These are phyloP conservation scores for Spongilla lacustris DNA, from an alignment of 37 sponge, comb jelly and placozoan species.

Conservation along the genomic window DNA sequence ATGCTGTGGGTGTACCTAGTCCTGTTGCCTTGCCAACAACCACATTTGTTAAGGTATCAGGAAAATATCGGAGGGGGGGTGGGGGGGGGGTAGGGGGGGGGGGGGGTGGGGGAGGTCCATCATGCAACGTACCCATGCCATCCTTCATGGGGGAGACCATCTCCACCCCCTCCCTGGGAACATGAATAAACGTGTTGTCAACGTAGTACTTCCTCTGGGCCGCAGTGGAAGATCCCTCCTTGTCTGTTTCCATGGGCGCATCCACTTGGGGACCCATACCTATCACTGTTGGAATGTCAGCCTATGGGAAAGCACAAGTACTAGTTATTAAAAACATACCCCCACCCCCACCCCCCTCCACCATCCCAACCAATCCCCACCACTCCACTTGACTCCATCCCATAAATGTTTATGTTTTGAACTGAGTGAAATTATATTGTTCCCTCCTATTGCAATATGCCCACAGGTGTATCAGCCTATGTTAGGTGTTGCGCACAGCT, in stretches of 20 bases:
- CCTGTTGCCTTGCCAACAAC: too few relatives aligned
- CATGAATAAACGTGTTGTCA: slow-evolving; percentile 60
- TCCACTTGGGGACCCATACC: slow-evolving; percentile 46
- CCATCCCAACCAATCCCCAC: too few relatives aligned
- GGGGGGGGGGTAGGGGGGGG: not conserved
- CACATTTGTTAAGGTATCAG: not conserved
- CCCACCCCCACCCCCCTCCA: too few relatives aligned
- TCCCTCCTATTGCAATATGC: too few relatives aligned
- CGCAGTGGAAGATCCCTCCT: not conserved
- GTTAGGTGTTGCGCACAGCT: too few relatives aligned
- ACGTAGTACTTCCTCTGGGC: slow-evolving; percentile 81
- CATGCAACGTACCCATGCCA: slow-evolving; percentile 60
- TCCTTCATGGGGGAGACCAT: slow-evolving; percentile 62
- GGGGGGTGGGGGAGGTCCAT: not conserved
- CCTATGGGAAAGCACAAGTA: slow-evolving; percentile 34
- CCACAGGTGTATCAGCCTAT: too few relatives aligned
- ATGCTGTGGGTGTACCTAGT: too few relatives aligned
- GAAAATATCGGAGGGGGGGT: not conserved
- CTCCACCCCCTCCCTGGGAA: slow-evolving; percentile 74
- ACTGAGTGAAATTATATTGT: too few relatives aligned
- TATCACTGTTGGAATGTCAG: slow-evolving; percentile 77
- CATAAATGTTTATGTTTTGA: too few relatives aligned
- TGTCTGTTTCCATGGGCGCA: slow-evolving; percentile 24
- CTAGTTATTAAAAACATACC: not conserved
- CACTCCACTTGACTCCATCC: too few relatives aligned